phyloP scores from a whole-genome alignment of 1,140 invertebrate species.

The Chironomus striatipennis region DNA sequence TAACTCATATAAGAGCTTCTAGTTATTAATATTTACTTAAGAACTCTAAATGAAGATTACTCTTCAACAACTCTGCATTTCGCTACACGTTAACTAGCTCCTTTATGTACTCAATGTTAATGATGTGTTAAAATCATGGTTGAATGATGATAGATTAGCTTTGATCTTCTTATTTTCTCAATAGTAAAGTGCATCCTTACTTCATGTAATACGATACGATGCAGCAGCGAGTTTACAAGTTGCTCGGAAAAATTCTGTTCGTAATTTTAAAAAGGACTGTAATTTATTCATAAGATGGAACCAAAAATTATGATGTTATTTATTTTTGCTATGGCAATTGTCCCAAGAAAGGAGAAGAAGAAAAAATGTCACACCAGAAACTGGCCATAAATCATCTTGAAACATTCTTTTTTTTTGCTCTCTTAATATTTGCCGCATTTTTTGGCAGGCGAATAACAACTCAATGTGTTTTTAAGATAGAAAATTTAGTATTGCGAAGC shows the following conservation, averaged over 20 bases:
- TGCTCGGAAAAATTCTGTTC: no score
- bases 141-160: constrained; percentile 8
- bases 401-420: not conserved
- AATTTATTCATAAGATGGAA: not conserved
- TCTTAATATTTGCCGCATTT: not conserved
- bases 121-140: constrained; percentile 19
- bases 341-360: not conserved
- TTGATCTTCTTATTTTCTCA: not conserved
- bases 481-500: not conserved
- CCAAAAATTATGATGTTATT: not conserved
- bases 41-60: no score
- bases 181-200: no score
- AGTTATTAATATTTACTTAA: no score
- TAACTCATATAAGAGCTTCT: no score
- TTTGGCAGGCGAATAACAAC: not conserved
- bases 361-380: constrained; percentile 11
- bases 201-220: no score
- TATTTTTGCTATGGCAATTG: not conserved
- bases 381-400: not conserved
- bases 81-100: no score
- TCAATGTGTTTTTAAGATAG: not conserved
- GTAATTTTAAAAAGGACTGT: not conserved
- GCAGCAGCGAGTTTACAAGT: no score
- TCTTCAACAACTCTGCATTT: no score
- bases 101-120: not conserved